Conservation (phyloP, 2,113 vertebrate species). For the Coracopsis vasa region DNA sequence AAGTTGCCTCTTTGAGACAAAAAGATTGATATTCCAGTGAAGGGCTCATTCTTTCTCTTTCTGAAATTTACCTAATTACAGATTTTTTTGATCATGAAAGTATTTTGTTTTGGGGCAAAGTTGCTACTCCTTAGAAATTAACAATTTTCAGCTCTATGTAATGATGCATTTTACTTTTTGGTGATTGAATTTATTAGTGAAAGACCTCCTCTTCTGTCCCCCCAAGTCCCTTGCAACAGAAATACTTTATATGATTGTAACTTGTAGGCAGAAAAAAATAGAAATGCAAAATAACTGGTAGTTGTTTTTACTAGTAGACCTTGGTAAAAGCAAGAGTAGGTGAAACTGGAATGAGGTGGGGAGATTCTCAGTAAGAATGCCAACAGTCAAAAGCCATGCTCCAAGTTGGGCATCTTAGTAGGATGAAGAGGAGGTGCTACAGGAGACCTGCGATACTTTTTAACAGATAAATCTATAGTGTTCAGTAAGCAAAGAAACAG, state of each 20-base stretch:
- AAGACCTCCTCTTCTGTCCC: background rate
- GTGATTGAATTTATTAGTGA: background rate
- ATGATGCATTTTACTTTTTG: background rate
- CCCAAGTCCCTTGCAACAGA: background rate
- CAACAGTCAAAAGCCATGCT: background rate
- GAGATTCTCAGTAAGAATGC: background rate
- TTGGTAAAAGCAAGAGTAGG: background rate
- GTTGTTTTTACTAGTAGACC: background rate
- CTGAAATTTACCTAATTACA: background rate
- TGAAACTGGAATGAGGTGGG: background rate
- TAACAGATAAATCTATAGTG: too few relatives aligned
- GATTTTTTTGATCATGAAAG: background rate
- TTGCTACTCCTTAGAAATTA: background rate
- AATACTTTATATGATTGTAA: background rate
- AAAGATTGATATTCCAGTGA: background rate
- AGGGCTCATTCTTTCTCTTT: background rate
- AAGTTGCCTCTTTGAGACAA: background rate
- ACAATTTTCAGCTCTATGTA: background rate
- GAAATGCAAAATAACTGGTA: background rate
- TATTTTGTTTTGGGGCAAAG: background rate
- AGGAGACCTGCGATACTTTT: background rate
- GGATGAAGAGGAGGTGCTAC: background rate
- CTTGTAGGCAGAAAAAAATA: background rate
- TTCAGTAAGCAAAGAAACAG: background rate
- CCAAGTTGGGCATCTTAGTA: background rate